Evolutionary conservation across 2,888 invertebrate species (phyloP), one percentile per base, ranked within the genome.

Genomic region (Lydus trimaculatus): DNA sequence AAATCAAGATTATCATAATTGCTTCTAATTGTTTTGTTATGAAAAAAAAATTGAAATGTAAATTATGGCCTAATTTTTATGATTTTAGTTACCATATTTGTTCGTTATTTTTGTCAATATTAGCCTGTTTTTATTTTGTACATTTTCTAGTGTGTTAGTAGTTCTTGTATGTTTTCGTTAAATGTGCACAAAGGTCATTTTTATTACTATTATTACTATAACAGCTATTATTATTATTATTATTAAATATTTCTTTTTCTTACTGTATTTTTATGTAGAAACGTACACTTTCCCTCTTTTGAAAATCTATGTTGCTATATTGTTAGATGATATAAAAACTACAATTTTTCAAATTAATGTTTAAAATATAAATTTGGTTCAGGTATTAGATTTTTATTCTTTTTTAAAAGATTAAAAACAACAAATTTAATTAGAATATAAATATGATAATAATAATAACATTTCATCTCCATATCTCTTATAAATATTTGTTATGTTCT

Each of bases 21-120:
- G 36, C 36, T 17, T 17, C 11, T 43, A 17, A 17, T 48, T 20
- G 9, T 52, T 9, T 52, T 20, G 23, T 52, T 15, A 2, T 52
- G 23, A 7, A 6, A 7, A 7, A 6, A 7, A 52, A 20, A 52
- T 52, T 17, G n/a, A n/a, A 48, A 52, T 52, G 48, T 52, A 39
- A 56, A 8, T 11, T 56, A 63, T 60, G 69, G 69, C 65, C 69
- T 69, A 66, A 69, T 56, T 65, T 59, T 63, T n/a, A 20, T 52
- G 25, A 33, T 66, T n/a, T n/a, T 63, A 69, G 69, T 69, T 69
- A 69, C 69, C 69, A 69, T n/a, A n/a, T 59, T 69, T 25, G 17
- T n/a, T 43, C 58, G 28, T 5, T 23, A 11, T 20, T 43, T 43
- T 48, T 48, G 48, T 52, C 48, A 52, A 62, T 61, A 28, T 64